Conservation (phyloP, 2,113 vertebrate genomes). For the Aptenodytes forsteri region DNA sequence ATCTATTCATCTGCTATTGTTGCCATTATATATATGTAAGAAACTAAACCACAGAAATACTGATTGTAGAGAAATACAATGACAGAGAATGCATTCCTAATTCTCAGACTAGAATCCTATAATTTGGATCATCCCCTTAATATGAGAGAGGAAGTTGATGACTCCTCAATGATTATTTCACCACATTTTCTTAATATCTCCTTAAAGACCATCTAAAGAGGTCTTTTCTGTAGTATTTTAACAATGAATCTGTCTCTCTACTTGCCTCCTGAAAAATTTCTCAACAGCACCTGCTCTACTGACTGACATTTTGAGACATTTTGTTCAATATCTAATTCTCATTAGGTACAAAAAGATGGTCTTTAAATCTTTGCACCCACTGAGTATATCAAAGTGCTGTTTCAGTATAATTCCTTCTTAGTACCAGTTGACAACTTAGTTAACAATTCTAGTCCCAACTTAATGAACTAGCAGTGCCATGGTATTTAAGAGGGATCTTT, state of each 20-base stretch:
- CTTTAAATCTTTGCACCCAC: slow-evolving; percentile 40
- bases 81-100: background rate
- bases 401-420: slow-evolving; percentile 11
- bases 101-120: background rate
- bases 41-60: background rate
- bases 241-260: background rate
- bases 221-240: background rate
- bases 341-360: slow-evolving; percentile 10
- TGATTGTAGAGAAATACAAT: background rate
- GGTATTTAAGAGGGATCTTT: slow-evolving; percentile 47
- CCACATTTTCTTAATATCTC: background rate
- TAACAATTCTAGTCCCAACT: slow-evolving; percentile 6
- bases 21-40: background rate
- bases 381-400: background rate
- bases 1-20: no score
- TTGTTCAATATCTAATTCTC: slow-evolving; percentile 21
- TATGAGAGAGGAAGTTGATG: background rate
- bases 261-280: background rate
- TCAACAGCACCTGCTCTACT: background rate
- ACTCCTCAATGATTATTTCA: background rate
- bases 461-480: slow-evolving; percentile 22
- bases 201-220: background rate
- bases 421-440: slow-evolving; percentile 6
- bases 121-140: background rate
- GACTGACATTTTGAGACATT: slow-evolving; percentile 37